A percentile compares a stretch with the other conserved stretches of the same genome.
phyloP scores from a whole-genome alignment of 2,797 vertebrate genomes.

The Varecia variegata region DNA sequence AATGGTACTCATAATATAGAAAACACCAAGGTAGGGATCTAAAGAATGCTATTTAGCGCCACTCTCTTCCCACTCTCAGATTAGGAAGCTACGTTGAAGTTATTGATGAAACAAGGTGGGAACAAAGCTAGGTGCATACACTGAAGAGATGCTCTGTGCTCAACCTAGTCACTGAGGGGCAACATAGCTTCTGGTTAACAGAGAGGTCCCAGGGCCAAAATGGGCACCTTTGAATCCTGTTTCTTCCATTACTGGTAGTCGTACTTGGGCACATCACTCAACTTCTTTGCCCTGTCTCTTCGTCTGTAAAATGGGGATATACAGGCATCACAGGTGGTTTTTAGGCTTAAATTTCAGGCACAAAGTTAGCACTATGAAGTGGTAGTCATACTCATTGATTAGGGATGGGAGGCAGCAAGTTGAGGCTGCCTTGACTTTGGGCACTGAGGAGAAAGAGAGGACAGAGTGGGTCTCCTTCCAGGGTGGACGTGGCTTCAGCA shows the following conservation, averaged over 20 bases:
- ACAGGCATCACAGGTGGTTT: not conserved
- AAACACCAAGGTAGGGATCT: not conserved
- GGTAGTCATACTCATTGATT: not conserved
- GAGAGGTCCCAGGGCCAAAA: not conserved
- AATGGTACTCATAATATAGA: not conserved
- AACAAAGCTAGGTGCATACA: not conserved
- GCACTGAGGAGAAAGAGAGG: not conserved
- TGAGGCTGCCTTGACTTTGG: not conserved
- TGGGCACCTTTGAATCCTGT: not conserved
- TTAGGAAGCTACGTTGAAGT: not conserved
- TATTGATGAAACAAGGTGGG: not conserved
- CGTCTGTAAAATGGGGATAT: not conserved
- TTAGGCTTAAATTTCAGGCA: not conserved
- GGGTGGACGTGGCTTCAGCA: not conserved
- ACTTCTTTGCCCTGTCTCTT: not conserved
- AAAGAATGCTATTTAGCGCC: not conserved
- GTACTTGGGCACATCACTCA: not conserved
- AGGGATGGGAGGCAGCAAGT: rapidly evolving
- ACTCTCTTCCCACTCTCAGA: not conserved
- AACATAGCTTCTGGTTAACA: no score
- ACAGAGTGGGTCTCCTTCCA: not conserved
- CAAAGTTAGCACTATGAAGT: not conserved
- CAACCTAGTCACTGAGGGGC: not conserved
- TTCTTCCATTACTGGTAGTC: not conserved
- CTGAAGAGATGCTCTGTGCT: not conserved